Percentiles rank a stretch among this genome's conserved stretches.
These are phyloP conservation scores for Corydoras sp. DNA, from an alignment of 2,113 vertebrate genomes.

Conservation along the genomic window DNA sequence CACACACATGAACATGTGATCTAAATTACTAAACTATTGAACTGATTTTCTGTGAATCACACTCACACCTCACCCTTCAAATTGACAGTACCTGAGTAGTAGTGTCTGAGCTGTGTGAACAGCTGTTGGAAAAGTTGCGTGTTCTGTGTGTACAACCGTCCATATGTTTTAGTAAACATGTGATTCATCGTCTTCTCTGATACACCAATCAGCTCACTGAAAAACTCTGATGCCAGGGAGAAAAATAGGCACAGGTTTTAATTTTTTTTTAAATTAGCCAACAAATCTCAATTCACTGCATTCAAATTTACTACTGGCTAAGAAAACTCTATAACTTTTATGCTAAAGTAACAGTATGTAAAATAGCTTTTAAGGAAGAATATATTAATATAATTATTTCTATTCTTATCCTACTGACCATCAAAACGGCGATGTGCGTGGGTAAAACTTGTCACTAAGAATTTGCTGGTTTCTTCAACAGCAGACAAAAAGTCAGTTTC, in stretches of 20 bases:
- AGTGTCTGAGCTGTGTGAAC: constrained; percentile 72
- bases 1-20: background rate
- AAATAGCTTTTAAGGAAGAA: background rate
- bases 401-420: constrained; percentile 59
- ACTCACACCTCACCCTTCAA: constrained; percentile 5
- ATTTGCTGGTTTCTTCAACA: constrained; percentile 75
- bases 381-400: background rate
- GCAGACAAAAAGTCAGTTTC: constrained; percentile 70
- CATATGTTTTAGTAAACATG: constrained; percentile 83
- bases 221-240: constrained; percentile 69
- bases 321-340: too few relatives aligned
- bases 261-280: too few relatives aligned
- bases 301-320: too few relatives aligned
- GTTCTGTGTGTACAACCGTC: constrained; percentile 78
- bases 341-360: background rate
- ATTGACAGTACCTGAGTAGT: constrained; percentile 69
- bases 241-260: background rate
- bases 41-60: background rate
- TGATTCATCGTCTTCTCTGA: constrained; percentile 79
- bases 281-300: too few relatives aligned
- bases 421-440: constrained; percentile 76
- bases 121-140: constrained; percentile 72
- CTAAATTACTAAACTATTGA: too few relatives aligned
- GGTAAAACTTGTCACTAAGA: constrained; percentile 74
- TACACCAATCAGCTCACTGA: constrained; percentile 75